A percentile compares a stretch with the other conserved stretches of the same genome.
These are phyloP conservation scores for Aricia agestis DNA, from an alignment of 1,140 invertebrate genomes.

Conservation along the genomic window DNA sequence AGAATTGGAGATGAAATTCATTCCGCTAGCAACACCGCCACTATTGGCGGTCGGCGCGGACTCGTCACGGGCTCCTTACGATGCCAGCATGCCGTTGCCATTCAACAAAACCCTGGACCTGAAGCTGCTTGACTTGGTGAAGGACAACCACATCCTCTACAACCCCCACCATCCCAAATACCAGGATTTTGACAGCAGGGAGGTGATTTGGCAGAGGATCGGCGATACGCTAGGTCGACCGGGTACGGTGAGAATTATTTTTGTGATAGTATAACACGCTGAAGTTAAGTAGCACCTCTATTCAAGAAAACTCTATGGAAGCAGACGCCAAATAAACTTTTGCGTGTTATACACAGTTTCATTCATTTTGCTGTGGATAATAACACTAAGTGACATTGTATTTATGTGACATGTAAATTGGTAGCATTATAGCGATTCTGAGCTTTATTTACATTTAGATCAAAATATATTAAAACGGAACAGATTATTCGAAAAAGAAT, in stretches of 20 bases:
- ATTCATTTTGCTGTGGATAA: too few relatives aligned
- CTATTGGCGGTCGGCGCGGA: constrained; percentile 15
- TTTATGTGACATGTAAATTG: too few relatives aligned
- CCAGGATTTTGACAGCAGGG: constrained; percentile 52
- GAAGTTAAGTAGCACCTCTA: too few relatives aligned
- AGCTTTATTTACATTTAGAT: too few relatives aligned
- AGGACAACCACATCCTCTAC: constrained; percentile 55
- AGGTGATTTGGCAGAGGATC: constrained; percentile 64
- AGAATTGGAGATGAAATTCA: neutral
- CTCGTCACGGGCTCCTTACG: constrained; percentile 4
- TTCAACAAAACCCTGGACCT: constrained; percentile 56
- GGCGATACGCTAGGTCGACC: constrained; percentile 50
- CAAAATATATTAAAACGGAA: too few relatives aligned
- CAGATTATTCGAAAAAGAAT: too few relatives aligned
- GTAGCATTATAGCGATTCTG: too few relatives aligned
- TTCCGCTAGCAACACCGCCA: neutral
- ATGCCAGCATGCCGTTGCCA: constrained; percentile 38
- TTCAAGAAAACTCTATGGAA: too few relatives aligned
- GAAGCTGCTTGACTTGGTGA: constrained; percentile 48
- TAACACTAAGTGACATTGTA: too few relatives aligned
- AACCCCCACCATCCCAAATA: constrained; percentile 51
- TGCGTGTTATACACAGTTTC: too few relatives aligned
- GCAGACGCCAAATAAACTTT: too few relatives aligned
- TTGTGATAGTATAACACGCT: too few relatives aligned
- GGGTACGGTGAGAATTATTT: constrained; percentile 36